Conservation (phyloP, 2,797 vertebrate genomes). For the Rhabdophis nuchalis region DNA sequence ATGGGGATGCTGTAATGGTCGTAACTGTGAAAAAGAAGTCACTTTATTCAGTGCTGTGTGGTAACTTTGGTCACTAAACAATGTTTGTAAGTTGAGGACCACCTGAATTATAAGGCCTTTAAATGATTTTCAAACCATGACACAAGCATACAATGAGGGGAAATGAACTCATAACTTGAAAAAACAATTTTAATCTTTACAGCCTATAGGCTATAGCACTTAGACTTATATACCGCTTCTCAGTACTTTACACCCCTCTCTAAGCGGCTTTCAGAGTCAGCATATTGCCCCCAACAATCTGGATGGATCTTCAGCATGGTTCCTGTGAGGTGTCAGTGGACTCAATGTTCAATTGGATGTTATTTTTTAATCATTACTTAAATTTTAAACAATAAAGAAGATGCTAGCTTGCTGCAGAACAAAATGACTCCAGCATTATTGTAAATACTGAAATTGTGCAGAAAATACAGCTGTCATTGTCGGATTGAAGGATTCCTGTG, state of each 20-base stretch:
- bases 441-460: not conserved
- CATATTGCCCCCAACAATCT: too few species aligned
- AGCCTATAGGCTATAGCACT: not conserved
- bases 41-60: not conserved
- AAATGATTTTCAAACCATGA: not conserved
- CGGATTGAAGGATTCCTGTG: not conserved
- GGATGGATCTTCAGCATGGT: not conserved
- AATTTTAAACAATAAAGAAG: not conserved
- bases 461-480: not conserved
- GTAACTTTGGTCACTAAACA: not conserved
- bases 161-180: not conserved
- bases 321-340: not conserved
- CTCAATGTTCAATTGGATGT: not conserved
- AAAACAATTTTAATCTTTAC: not conserved
- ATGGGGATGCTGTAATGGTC: not conserved
- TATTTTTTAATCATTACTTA: not conserved
- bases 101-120: slow-evolving; percentile 18
- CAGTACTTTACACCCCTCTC: too few species aligned
- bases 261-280: too few species aligned
- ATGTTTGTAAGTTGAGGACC: not conserved
- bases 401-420: not conserved
- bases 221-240: too few species aligned
- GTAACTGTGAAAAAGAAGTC: not conserved
- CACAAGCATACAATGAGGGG: not conserved
- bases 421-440: not conserved